Percentiles rank a stretch among this genome's conserved stretches.
phyloP scores from a whole-genome alignment of 1,140 invertebrate species.

The Aphidius gifuensis region DNA sequence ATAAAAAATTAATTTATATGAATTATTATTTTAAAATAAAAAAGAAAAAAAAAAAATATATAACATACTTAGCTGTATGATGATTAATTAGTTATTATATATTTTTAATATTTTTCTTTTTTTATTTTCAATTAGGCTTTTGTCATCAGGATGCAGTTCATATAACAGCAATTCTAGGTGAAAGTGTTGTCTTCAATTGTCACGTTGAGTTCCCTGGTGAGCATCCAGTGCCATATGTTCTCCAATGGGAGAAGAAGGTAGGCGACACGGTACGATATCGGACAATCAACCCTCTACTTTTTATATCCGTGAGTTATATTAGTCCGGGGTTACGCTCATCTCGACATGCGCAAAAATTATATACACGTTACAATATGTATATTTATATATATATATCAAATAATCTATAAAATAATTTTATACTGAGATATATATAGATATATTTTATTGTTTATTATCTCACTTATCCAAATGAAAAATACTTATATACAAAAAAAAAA shows the following conservation, averaged over 20 bases:
- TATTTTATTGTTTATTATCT: too few relatives aligned
- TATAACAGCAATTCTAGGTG: constrained; percentile 91
- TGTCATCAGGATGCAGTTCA: constrained; percentile 86
- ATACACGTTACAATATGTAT: too few relatives aligned
- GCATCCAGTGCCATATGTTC: constrained; percentile 91
- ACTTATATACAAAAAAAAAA: too few relatives aligned
- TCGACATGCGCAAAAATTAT: constrained; percentile 30
- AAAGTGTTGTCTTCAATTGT: constrained; percentile 94
- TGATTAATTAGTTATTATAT: too few relatives aligned
- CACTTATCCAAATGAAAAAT: too few relatives aligned
- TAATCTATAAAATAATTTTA: too few relatives aligned
- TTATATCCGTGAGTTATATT: constrained; percentile 55
- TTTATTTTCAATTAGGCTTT: constrained; percentile 57
- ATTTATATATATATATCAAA: too few relatives aligned
- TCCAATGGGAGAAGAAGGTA: constrained; percentile 98
- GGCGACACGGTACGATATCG: constrained; percentile 85
- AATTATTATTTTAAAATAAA: too few relatives aligned
- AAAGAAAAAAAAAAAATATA: too few relatives aligned
- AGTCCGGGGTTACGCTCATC: constrained; percentile 46
- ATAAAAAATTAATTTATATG: too few relatives aligned
- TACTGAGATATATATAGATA: too few relatives aligned
- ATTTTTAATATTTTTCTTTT: constrained; percentile 3
- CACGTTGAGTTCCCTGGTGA: constrained; percentile 93
- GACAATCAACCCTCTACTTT: constrained; percentile 64
- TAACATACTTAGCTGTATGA: too few relatives aligned